Evolutionary conservation across 2,888 invertebrate species (phyloP), one percentile per base, ranked within the genome.

Genomic region (Lepidochrysops patricia): DNA sequence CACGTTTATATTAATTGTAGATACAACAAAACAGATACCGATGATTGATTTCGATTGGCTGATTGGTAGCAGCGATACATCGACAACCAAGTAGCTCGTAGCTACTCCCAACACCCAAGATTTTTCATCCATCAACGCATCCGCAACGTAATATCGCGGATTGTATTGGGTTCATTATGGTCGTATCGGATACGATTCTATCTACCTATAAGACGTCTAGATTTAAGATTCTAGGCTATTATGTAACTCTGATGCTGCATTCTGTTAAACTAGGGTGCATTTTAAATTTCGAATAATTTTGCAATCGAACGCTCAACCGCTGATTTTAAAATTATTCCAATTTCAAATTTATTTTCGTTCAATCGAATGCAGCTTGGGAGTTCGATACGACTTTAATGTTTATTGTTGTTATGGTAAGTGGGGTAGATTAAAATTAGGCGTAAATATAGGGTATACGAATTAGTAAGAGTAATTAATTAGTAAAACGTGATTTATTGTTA

Each of bases 41-140:
- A 88, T 89, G 88, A 81, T 89, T 84, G 89, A 89, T 88, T 89
- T 88, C 86, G 89, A 89, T 87, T 89, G 89, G 89, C 89, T 89
- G 82, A 80, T 89, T 71, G 78, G 76, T 86, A 84, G 82, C 84
- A 81, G 77, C 80, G 87, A 85, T 72, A 77, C 82, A 66, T 72
- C 86, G 63, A 68, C 84, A 63, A 72, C 82, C 71, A 81, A 84
- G 73, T 87, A 86, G 78, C 76, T 74, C 71, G 79, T 78, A 68
- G 72, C 76, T 72, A 74, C 77, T 63, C 71, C 80, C 72, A 69
- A 72, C 73, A 73, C 80, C 79, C 80, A 81, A 83, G 68, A 67
- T 72, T 73, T 71, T 66, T 74, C 58, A 59, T 35, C 52, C 27
- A 32, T 35, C 58, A 59, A 34, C 50, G 52, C 58, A 52, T 52